Evolutionary conservation across 2,113 vertebrate species (phyloP).

Genomic region (Myrmecophaga tridactyla): DNA sequence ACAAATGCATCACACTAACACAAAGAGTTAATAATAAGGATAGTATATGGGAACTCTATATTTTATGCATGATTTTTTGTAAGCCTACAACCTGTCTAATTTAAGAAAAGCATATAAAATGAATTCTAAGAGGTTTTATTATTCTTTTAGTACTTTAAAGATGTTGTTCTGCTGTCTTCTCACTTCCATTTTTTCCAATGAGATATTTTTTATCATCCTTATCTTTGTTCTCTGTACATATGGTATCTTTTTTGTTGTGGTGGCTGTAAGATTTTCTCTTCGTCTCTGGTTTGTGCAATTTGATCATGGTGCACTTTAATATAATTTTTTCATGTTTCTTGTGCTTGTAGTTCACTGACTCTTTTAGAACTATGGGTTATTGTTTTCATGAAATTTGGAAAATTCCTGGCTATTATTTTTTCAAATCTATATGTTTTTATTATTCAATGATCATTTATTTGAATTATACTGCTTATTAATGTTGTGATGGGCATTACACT

Average conservation of each 20-base stretch:
- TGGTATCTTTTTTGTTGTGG: background rate
- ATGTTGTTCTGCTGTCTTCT: background rate
- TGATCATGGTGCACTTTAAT: background rate
- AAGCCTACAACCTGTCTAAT: no score
- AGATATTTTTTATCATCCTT: background rate
- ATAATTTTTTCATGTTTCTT: background rate
- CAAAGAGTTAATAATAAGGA: no score
- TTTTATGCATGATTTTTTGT: no score
- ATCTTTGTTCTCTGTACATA: background rate
- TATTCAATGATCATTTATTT: no score
- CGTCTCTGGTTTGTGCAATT: background rate
- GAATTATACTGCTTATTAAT: no score
- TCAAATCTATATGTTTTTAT: background rate
- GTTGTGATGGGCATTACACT: no score
- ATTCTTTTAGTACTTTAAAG: background rate
- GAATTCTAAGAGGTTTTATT: background rate
- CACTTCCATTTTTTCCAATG: background rate
- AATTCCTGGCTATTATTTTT: background rate
- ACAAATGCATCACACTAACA: no score
- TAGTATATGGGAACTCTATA: no score
- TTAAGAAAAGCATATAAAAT: no score
- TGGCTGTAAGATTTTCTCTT: constrained; percentile 13
- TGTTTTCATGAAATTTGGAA: background rate
- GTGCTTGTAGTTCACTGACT: background rate
- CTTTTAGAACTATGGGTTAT: background rate